Evolutionary conservation across 2,888 invertebrate species (phyloP), one percentile per base, ranked within the genome.

Genomic region (Thereva nobilitata): DNA sequence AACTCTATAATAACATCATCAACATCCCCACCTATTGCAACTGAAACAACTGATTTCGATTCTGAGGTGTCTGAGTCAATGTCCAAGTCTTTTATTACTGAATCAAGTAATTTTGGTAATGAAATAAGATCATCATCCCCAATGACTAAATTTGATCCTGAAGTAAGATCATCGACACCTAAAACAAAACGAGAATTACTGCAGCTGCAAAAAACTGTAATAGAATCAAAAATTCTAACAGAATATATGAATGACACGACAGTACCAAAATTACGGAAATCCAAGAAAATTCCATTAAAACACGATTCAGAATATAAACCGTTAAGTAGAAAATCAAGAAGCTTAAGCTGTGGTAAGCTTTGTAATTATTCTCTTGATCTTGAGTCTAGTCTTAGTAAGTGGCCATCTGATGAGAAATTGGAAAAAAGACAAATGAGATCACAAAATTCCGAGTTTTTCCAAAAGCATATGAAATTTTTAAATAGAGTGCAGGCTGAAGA

Each of bases 181-280:
- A 72, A 72, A 68, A 82, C 84, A 63, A 82, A 83, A 67, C 82
- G 87, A 69, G 89, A 89, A 76, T 79, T 89, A 66, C 83, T 85
- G 72, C 86, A 85, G 1, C 78, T 89, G 35, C 84, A 89, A 70
- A 86, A 86, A 40, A 85, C 88, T 9, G 86, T 88, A 35, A 88
- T 86, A 75, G 88, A 88, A 74, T 88, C 89, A 0, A 87, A 89
- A 75, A 85, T 89, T 55, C 83, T 87, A 50, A 84, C 82, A 72
- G 85, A 85, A 76, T 87, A 83, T 74, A 86, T 82, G 10, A 84
- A 82, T 70, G 75, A 86, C n/a, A 82, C 71, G 9, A 71, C 80
- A 50, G 83, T 80, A 67, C 84, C 83, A 72, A 84, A 80, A 37
- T 81, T 80, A 68, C 84, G 83, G 68, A 83, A 84, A 49, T 54